phyloP scores from a whole-genome alignment of 1,140 invertebrate genomes.

The Drosophila simulans region DNA sequence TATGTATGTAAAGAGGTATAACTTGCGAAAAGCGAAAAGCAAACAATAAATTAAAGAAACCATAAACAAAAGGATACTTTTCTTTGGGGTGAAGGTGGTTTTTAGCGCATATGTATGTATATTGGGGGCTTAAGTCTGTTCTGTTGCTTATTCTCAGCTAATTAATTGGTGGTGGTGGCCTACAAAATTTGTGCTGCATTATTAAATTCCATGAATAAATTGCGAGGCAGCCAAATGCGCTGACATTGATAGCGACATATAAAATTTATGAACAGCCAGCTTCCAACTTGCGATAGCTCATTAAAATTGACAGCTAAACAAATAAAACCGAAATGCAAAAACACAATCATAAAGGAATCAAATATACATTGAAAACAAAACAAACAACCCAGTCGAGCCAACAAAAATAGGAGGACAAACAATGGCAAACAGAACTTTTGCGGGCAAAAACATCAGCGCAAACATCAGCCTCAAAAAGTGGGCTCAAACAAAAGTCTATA shows the following conservation, averaged over 20 bases:
- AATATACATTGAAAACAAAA: constrained; percentile 65
- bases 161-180: constrained; percentile 26
- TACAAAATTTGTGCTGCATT: constrained; percentile 31
- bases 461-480: constrained; percentile 33
- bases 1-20: constrained; percentile 45
- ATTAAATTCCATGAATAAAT: constrained; percentile 56
- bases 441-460: constrained; percentile 19
- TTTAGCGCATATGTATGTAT: background rate
- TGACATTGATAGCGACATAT: constrained; percentile 47
- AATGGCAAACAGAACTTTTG: constrained; percentile 54
- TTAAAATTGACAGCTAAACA: constrained; percentile 57
- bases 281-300: constrained; percentile 40
- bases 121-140: background rate
- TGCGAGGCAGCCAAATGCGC: constrained; percentile 40
- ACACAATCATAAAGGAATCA: constrained; percentile 70
- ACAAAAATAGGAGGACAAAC: constrained; percentile 34
- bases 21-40: constrained; percentile 42
- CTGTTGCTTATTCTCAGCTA: background rate
- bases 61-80: background rate
- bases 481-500: constrained; percentile 34
- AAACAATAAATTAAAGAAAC: constrained; percentile 49
- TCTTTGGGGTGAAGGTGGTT: constrained; percentile 6
- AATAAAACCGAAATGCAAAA: constrained; percentile 43
- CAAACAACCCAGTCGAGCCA: constrained; percentile 27
- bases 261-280: constrained; percentile 58